Base-by-base conservation (phyloP, 2,888 invertebrate species). In the Bellardia pandia region DNA sequence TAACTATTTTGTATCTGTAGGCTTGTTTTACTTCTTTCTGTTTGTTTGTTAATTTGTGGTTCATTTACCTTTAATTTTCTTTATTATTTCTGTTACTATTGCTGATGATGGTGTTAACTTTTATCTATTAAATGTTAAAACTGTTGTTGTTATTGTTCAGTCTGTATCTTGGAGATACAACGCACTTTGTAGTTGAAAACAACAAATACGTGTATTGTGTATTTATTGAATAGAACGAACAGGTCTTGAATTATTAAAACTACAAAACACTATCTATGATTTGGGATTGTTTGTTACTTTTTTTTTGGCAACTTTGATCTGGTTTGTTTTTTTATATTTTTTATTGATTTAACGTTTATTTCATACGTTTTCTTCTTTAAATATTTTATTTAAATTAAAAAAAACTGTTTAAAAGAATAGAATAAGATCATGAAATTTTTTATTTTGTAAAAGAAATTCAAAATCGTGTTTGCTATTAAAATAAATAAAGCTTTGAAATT, bases 21-120 rank as follows among this genome's bases (percentile, higher is more conserved):
- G n/a, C 16, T 48, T 33, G 30, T 48, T n/a, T 75, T 16, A 16
- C 16, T 16, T 16, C n/a, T 74, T 33, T 13, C 6, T 14, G 8
- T 62, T 37, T 62, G 14, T 62, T 42, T 48, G 33, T 75, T 62
- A 48, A 62, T 75, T 75, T 62, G 16, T 48, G 33, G 62, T 75
- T 62, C 75, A 62, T 74, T 74, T 74, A 74, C 74, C 74, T 74
- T 48, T 60, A 60, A 48, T 74, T 74, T 74, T 14, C 33, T 56
- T 30, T 13, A 58, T n/a, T 14, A 30, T 45, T 42, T 74, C 11
- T 71, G 11, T 60, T 6, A 23, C 30, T 60, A 60, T n/a, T 48
- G 45, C 2, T 45, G 45, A n/a, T 48, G 62, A 33, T 75, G 75
- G 48, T 74, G 42, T 60, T 45, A 45, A 48, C 13, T 45, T 48